Conservation (phyloP, 2,797 vertebrate genomes). For the Micrastur ruficollis region DNA sequence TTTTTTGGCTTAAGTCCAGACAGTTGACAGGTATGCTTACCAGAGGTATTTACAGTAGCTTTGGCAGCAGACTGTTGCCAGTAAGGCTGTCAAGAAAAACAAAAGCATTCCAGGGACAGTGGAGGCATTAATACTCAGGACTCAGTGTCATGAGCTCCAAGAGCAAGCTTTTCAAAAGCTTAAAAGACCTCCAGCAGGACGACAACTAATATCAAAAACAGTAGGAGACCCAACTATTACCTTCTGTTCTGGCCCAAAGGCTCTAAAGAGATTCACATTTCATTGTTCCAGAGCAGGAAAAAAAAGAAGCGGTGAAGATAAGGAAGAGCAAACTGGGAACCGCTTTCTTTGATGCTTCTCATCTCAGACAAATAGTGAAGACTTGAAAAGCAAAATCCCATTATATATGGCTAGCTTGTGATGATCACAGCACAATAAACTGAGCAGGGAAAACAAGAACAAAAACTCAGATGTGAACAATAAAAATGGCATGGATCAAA, state of each 20-base stretch:
- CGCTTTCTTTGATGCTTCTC: neutral
- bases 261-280: neutral
- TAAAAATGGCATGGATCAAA: neutral
- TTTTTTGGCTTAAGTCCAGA: neutral
- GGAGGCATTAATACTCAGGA: neutral
- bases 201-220: neutral
- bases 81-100: neutral
- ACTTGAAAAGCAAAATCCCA: slow-evolving; percentile 19
- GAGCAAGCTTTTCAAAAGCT: neutral
- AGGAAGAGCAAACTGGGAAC: neutral
- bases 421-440: neutral
- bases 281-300: neutral
- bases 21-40: neutral
- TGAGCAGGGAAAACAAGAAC: neutral
- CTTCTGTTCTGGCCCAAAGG: slow-evolving; percentile 12
- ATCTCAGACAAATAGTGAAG: neutral
- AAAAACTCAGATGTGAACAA: neutral
- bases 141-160: neutral
- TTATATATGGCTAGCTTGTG: neutral
- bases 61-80: neutral
- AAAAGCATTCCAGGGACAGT: neutral
- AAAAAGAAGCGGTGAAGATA: neutral
- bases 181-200: neutral
- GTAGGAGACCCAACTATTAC: neutral
- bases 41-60: neutral